Conservation (phyloP, 2,888 invertebrate species). For the Yponomeuta malinellus region DNA sequence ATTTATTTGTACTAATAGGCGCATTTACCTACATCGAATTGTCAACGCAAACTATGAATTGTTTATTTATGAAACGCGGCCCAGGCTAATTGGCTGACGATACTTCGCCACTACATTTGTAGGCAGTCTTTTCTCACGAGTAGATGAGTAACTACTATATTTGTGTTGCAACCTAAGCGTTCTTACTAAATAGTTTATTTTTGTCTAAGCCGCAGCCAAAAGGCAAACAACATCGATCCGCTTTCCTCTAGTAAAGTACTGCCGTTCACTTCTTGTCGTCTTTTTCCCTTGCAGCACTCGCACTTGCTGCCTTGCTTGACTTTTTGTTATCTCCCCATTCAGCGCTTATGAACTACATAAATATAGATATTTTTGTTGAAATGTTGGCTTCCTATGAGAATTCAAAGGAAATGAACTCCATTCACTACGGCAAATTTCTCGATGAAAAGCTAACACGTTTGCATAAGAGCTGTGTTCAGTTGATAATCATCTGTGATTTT, state of each 20-base stretch:
- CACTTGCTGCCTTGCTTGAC: background rate
- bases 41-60: too few species aligned
- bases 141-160: too few species aligned
- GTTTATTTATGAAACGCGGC: too few species aligned
- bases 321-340: background rate
- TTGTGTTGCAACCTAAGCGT: too few species aligned
- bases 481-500: slow-evolving; percentile 2
- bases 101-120: too few species aligned
- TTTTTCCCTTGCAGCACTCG: slow-evolving; percentile 4
- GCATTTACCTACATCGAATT: too few species aligned
- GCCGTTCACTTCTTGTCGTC: slow-evolving; percentile 8
- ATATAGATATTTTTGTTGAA: background rate
- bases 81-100: too few species aligned
- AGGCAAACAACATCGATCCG: slow-evolving; percentile 1
- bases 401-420: background rate
- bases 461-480: background rate
- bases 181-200: too few species aligned
- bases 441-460: background rate
- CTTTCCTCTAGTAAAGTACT: slow-evolving; percentile 10
- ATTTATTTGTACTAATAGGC: too few species aligned
- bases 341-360: background rate
- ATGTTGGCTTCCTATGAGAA: background rate
- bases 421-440: background rate
- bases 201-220: background rate
- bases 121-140: too few species aligned